A percentile compares a stretch with the other conserved stretches of the same genome.
Conservation (phyloP, 2,113 vertebrate species). For the Sinocyclocheilus anshuiensis region DNA sequence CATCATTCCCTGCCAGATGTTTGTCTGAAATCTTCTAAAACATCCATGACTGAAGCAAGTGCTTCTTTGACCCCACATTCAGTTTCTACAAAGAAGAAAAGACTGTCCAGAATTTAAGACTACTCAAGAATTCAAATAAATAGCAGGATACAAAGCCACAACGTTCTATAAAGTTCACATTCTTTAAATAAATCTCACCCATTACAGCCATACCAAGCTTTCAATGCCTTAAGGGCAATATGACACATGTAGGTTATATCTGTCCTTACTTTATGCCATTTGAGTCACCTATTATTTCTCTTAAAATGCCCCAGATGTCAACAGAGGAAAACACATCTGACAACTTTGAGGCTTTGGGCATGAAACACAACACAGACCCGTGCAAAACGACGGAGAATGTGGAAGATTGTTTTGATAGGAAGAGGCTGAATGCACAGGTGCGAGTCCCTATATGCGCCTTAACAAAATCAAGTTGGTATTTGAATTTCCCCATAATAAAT, state of each 20-base stretch:
- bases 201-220: constrained; percentile 63
- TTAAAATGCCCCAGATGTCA: constrained; percentile 13
- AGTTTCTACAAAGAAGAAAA: neutral
- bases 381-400: constrained; percentile 4
- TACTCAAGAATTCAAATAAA: neutral
- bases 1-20: neutral
- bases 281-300: constrained; percentile 33
- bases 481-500: constrained; percentile 5
- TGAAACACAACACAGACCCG: neutral
- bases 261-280: constrained; percentile 56
- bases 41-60: neutral
- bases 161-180: constrained; percentile 23
- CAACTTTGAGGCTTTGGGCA: constrained; percentile 14
- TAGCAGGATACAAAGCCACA: constrained; percentile 49
- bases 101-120: neutral
- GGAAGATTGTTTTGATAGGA: neutral
- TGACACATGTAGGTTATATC: constrained; percentile 66
- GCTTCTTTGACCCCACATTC: neutral
- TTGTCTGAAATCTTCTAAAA: constrained; percentile 8
- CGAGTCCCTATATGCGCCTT: neutral
- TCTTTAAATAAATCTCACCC: neutral
- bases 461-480: neutral
- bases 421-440: constrained; percentile 22
- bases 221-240: constrained; percentile 60
- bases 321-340: neutral